Evolutionary conservation across 2,888 invertebrate genomes (phyloP).

Genomic region (Apomyelois bistriatella): DNA sequence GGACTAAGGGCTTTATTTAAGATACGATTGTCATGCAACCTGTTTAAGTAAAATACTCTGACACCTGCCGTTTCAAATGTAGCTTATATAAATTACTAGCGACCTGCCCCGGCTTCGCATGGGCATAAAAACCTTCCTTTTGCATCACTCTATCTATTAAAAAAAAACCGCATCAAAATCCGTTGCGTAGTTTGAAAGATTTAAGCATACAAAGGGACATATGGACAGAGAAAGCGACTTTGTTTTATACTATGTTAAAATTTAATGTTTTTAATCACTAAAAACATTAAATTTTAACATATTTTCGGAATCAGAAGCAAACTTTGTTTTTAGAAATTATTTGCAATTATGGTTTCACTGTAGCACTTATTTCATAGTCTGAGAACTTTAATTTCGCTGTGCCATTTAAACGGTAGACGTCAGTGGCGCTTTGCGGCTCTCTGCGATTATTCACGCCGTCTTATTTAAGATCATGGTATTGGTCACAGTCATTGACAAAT

Average conservation of each 20-base stretch:
- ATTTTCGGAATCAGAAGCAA: not conserved
- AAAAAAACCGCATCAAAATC: no score
- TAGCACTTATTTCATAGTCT: constrained; percentile 6
- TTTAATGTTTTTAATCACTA: no score
- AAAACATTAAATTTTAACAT: not conserved
- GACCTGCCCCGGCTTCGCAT: not conserved
- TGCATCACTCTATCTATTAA: no score
- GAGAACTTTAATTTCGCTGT: constrained; percentile 19
- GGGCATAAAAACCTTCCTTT: no score
- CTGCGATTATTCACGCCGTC: constrained; percentile 65
- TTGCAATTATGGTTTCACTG: constrained; percentile 1
- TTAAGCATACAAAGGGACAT: no score
- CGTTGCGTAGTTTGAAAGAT: no score
- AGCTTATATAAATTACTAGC: no score
- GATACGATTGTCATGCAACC: no score
- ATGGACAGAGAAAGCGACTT: no score
- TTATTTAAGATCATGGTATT: constrained; percentile 42
- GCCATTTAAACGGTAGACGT: constrained; percentile 41
- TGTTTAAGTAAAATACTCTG: not conserved
- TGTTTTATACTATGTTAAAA: no score
- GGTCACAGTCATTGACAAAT: not conserved
- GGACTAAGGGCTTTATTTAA: no score
- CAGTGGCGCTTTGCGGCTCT: constrained; percentile 50
- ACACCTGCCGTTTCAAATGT: not conserved
- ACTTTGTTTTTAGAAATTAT: constrained; percentile 1